Evolutionary conservation across 1,140 invertebrate species (phyloP).

Genomic region (Drosophila sturtevanti): DNA sequence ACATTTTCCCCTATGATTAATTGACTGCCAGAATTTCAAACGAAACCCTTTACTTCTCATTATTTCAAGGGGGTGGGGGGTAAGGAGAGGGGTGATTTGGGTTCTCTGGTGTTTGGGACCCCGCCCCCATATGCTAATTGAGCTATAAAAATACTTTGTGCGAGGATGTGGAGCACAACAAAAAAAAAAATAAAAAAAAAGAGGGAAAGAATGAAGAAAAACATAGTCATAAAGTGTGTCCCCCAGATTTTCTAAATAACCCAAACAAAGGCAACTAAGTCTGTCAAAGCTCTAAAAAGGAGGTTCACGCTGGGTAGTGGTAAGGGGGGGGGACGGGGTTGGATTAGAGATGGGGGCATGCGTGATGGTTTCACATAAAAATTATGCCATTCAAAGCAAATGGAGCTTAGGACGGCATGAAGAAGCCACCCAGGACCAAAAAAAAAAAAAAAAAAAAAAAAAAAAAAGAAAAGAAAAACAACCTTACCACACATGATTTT

Average conservation of each 20-base stretch:
- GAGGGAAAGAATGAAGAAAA: conserved; percentile 30
- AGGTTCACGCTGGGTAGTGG: not conserved
- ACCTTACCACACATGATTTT: conserved; percentile 40
- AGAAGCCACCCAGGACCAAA: conserved; percentile 28
- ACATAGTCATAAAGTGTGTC: conserved; percentile 66
- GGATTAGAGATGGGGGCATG: conserved; percentile 42
- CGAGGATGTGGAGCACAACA: conserved; percentile 23
- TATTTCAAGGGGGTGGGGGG: not conserved
- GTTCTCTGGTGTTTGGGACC: conserved; percentile 12
- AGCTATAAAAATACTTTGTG: conserved; percentile 80
- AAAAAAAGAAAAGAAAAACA: too few species aligned
- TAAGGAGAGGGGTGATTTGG: not conserved
- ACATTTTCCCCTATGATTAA: conserved; percentile 55
- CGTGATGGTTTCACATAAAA: conserved; percentile 81
- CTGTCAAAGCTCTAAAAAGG: conserved; percentile 56
- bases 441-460: not conserved
- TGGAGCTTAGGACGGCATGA: conserved; percentile 63
- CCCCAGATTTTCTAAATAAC: conserved; percentile 54
- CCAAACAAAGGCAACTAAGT: conserved; percentile 60
- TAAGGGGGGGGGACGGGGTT: not conserved
- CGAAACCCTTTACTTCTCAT: conserved; percentile 19
- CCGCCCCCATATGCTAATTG: conserved; percentile 71
- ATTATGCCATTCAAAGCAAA: conserved; percentile 78
- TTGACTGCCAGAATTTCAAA: conserved; percentile 31
- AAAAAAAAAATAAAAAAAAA: too few species aligned